Conservation (phyloP, 2,888 invertebrate genomes). For the Lagria hirta region DNA sequence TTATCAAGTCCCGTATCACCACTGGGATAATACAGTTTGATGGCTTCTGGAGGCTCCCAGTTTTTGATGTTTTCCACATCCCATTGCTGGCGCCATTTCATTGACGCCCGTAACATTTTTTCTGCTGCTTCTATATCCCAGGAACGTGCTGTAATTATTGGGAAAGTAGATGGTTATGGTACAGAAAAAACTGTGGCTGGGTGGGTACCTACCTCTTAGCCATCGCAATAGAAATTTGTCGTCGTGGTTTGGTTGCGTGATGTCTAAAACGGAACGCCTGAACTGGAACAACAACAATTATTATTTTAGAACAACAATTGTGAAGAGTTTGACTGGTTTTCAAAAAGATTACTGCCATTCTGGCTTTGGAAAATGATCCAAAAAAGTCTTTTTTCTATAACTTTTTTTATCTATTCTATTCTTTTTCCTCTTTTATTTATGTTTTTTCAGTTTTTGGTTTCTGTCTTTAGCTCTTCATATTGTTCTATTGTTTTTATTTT, state of each 20-base stretch:
- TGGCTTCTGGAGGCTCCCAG: conserved; percentile 72
- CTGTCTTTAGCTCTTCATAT: too few relatives aligned
- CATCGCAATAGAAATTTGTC: conserved; percentile 79
- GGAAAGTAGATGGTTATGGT: conserved; percentile 2
- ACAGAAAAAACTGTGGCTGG: neutral
- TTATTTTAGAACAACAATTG: too few relatives aligned
- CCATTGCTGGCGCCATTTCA: conserved; percentile 75
- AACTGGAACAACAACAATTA: conserved; percentile 59
- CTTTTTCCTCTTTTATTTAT: too few relatives aligned
- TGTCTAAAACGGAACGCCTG: conserved; percentile 68
- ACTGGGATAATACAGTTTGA: conserved; percentile 74
- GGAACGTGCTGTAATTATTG: conserved; percentile 71
- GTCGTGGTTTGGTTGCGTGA: conserved; percentile 70
- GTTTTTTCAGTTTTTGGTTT: too few relatives aligned
- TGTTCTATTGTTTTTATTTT: too few relatives aligned
- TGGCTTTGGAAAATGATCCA: too few relatives aligned
- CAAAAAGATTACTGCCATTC: too few relatives aligned
- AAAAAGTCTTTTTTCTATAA: too few relatives aligned
- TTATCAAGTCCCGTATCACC: conserved; percentile 81
- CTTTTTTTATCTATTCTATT: too few relatives aligned
- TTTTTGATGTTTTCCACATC: conserved; percentile 66
- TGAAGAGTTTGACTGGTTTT: too few relatives aligned
- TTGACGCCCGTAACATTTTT: conserved; percentile 87
- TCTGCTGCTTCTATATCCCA: conserved; percentile 87
- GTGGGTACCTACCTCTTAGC: conserved; percentile 67